Evolutionary conservation across 2,888 invertebrate genomes (phyloP), one percentile per base, ranked within the genome.

Genomic region (Lumbricus terrestris): DNA sequence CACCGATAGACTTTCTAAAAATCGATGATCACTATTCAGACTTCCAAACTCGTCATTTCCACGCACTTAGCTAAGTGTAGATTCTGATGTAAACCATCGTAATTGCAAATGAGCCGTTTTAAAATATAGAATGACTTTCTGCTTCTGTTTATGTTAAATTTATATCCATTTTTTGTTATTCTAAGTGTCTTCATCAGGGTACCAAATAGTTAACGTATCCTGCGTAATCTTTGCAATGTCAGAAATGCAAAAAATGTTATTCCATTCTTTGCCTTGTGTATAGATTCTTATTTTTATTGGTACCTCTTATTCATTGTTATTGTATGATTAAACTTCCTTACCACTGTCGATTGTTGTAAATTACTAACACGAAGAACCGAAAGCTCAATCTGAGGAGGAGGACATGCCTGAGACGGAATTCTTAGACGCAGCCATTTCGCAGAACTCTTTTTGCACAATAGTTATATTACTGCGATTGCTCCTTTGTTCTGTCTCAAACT

Each of bases 241-340:
- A 34, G 85, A 85, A 85, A 85, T 85, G 85, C 85, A 85, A 85
- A 69, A n/a, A 69, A 69, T 69, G 69, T 69, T 69, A 69, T 69
- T 69, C 69, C 69, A 85, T 85, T 85, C 34, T 85, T 85, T 37
- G 85, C 37, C 15, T 85, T 85, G 85, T 85, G 85, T 85, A 85
- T 35, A 85, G 85, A 35, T 85, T 85, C 85, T 85, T 85, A 85
- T n/a, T n/a, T n/a, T n/a, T 37, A 85, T 85, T 35, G 37, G 34
- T 85, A 35, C 85, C 85, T 85, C 85, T 85, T 85, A 85, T 85
- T 35, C 37, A 11, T 34, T 85, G 85, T 85, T 85, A 20, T 85
- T n/a, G 85, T 37, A 34, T 85, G 85, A 85, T 85, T 85, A 85
- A 85, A 85, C 35, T 85, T 85, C 85, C 34, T 85, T 85, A 35